Base-by-base conservation (phyloP, 2,113 vertebrate species). In the Urocolius indicus region DNA sequence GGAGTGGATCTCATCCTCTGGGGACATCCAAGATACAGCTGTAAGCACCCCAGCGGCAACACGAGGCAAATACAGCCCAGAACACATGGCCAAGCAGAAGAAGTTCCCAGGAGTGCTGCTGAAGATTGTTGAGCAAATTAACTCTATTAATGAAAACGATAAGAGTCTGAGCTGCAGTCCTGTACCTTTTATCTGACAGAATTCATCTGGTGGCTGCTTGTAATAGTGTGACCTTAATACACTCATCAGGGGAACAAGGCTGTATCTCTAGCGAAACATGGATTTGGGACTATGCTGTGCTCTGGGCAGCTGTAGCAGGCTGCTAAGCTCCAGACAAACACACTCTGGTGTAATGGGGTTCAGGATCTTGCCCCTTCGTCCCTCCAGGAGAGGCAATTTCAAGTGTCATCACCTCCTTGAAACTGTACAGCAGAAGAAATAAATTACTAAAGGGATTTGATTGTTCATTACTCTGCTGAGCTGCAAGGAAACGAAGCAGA, bases 381-480 rank as follows among this genome's bases (percentile, higher is more conserved):
- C 93, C 93, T 94, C 66, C 86, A 94, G 92, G 76, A 96, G 91
- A 96, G 59, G 84, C 72, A 94, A 96, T 97, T 96, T 95, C 65
- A 82, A 95, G 94, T 96, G 91, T 89, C 95, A 93, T 92, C 96
- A 91, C 95, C 91, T 94, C 78, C 94, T 84, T 5, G 4, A 77
- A 67, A 85, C 84, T 17, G 48, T 78, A 77, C 59, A 75, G 89
- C 74, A 94, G 67, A 59, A 96, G 89, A 96, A 95, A 96, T 94
- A 96, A 96, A 96, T 95, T 96, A 94, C 92, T 76, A 49, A 90
- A 85, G 91, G 93, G 95, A 94, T 94, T 84, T 96, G 94, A 92
- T 96, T 94, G 93, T 96, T 96, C 95, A 90, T 95, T 95, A 92
- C 91, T 89, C 91, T 74, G 81, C 89, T 85, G 92, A 85, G 87